Percentiles rank a stretch among this genome's conserved stretches.
These are phyloP conservation scores for Corythornis cristatus DNA, from an alignment of 2,113 vertebrate species.

Conservation along the genomic window DNA sequence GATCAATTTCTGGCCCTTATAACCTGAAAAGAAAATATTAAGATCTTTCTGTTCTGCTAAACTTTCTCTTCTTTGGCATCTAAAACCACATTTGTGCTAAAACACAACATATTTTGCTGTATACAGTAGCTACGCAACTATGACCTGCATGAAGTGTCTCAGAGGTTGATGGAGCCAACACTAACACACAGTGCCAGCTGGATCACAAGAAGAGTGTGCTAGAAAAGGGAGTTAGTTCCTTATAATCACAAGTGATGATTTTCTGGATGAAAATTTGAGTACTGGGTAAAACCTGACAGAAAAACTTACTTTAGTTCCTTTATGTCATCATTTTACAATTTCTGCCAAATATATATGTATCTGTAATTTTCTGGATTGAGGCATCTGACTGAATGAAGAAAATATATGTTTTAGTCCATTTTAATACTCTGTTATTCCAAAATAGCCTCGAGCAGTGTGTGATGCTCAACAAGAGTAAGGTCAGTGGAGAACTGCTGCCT, in stretches of 20 bases:
- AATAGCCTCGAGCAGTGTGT: background rate
- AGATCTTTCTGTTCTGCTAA: background rate
- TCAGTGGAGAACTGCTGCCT: slow-evolving; percentile 6
- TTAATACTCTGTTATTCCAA: background rate
- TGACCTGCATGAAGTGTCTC: background rate
- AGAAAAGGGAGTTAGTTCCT: background rate
- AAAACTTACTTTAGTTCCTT: background rate
- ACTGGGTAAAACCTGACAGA: background rate
- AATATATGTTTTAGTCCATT: background rate
- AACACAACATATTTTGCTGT: background rate
- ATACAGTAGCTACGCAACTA: background rate
- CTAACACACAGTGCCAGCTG: background rate
- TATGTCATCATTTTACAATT: background rate
- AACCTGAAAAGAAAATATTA: background rate
- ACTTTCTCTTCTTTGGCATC: background rate
- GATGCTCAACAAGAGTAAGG: background rate
- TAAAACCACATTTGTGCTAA: background rate
- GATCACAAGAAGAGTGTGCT: background rate
- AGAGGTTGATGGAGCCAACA: background rate
- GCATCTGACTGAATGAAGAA: background rate
- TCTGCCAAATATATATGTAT: background rate
- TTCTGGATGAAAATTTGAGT: background rate
- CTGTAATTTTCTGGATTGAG: background rate
- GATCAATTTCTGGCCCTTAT: background rate
- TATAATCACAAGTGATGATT: background rate